A percentile compares a stretch with the other conserved stretches of the same genome.
phyloP scores from a whole-genome alignment of 2,888 invertebrate genomes.

The Ephialtes manifestator region DNA sequence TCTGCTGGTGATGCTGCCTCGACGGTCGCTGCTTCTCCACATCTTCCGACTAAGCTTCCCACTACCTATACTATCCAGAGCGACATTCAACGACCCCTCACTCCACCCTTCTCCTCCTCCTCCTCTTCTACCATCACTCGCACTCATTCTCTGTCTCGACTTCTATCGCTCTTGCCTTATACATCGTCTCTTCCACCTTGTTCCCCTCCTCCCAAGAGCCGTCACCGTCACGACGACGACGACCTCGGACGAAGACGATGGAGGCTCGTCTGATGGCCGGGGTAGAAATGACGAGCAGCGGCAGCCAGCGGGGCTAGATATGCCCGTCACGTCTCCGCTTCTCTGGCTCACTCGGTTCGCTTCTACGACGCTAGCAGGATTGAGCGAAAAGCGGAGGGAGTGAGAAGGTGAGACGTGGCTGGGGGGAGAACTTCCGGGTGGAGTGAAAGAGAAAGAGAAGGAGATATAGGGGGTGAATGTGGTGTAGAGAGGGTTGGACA shows the following conservation, averaged over 20 bases:
- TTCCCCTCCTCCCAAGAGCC: slow-evolving; percentile 28
- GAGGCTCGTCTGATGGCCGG: slow-evolving; percentile 73
- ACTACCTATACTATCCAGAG: slow-evolving; percentile 21
- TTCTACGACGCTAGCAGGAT: slow-evolving; percentile 26
- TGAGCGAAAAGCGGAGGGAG: slow-evolving; percentile 69
- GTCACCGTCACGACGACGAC: slow-evolving; percentile 62
- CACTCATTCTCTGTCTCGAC: slow-evolving; percentile 48
- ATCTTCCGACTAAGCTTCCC: slow-evolving; percentile 23
- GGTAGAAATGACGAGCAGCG: slow-evolving; percentile 82
- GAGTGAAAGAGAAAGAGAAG: slow-evolving; percentile 58
- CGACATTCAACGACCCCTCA: slow-evolving; percentile 66
- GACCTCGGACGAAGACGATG: slow-evolving; percentile 57
- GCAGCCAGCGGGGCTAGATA: slow-evolving; percentile 82
- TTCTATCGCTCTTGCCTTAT: slow-evolving; percentile 37
- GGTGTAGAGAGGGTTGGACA: background rate
- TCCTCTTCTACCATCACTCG: slow-evolving; percentile 48
- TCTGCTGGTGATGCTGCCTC: slow-evolving; percentile 56
- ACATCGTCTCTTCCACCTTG: slow-evolving; percentile 21
- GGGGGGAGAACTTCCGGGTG: slow-evolving; percentile 41
- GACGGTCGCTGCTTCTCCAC: slow-evolving; percentile 58
- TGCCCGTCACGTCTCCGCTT: slow-evolving; percentile 84
- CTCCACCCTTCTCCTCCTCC: slow-evolving; percentile 60
- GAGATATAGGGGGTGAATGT: slow-evolving; percentile 21
- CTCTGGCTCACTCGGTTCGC: slow-evolving; percentile 69
- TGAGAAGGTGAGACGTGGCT: slow-evolving; percentile 67